Percentiles rank a stretch among this genome's conserved stretches.
Conservation (phyloP, 2,113 vertebrate genomes). For the Dipodomys ordii region DNA sequence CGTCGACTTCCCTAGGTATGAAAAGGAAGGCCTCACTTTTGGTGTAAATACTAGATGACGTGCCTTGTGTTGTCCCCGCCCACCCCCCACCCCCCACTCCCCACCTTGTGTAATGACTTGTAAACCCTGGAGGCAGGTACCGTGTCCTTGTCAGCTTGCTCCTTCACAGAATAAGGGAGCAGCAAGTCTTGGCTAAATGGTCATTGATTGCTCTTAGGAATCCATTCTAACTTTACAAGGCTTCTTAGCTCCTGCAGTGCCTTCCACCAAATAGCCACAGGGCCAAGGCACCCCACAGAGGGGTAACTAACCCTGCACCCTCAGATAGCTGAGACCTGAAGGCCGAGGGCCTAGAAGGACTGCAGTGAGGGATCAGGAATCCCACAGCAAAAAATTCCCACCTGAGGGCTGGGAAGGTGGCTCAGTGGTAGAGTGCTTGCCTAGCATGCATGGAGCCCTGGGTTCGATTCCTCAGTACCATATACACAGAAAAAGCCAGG, state of each 20-base stretch:
- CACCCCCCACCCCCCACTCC: too few relatives aligned
- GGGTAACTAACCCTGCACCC: background rate
- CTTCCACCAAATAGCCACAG: background rate
- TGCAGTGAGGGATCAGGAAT: background rate
- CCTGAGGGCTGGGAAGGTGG: too few relatives aligned
- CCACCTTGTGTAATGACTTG: background rate
- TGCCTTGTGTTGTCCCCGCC: too few relatives aligned
- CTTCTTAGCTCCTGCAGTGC: slow-evolving; percentile 6
- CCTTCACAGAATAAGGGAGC: background rate
- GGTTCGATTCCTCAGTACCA: too few relatives aligned
- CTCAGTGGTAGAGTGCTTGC: too few relatives aligned
- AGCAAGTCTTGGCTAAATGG: background rate
- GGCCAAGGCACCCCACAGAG: background rate
- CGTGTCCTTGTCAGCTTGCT: background rate
- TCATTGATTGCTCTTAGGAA: background rate
- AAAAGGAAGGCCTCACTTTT: background rate
- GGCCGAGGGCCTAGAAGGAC: background rate
- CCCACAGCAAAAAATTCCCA: too few relatives aligned
- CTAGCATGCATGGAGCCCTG: too few relatives aligned
- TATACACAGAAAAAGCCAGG: too few relatives aligned
- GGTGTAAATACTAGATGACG: background rate
- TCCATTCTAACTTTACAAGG: background rate
- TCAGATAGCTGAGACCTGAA: too few relatives aligned
- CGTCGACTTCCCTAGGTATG: background rate
- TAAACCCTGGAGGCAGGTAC: background rate